Base-by-base conservation (phyloP, 2,888 invertebrate genomes). In the Mythimna ferrago region DNA sequence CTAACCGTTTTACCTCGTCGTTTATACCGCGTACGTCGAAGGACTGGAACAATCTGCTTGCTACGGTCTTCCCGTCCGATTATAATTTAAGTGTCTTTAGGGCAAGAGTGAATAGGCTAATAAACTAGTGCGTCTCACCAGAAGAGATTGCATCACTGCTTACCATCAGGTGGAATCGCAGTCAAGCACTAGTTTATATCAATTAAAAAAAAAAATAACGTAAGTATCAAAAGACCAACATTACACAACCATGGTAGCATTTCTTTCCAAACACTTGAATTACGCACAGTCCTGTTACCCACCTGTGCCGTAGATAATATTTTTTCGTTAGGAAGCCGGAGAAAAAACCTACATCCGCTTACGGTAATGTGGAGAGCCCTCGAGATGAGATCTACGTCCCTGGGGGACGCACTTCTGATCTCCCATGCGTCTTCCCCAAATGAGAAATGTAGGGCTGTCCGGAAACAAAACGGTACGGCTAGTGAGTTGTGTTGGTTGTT, bases 291-390 rank as follows among this genome's bases (percentile, higher is more conserved):
- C 35, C 82, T 71, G 84, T 74, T 69, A 68, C 21, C 38, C 72
- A 80, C 78, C 80, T 78, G 81, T 85, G 80, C 81, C 75, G 54
- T 51, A 79, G 80, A 87, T 87, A 86, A 78, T 71, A 69, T 74
- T 79, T 69, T 71, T 68, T 71, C 44, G 9, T 65, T 73, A 72
- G 80, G 84, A 83, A 79, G 78, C 66, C 72, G 72, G 74, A 79
- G 82, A 86, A 90, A 89, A 92, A 90, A 88, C 85, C 86, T 79
- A 86, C 90, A 92, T 93, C 92, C 93, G 90, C 88, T 89, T 82
- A 83, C 75, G 84, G 84, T 86, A 88, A 87, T 86, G 85, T 87
- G 82, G 81, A 85, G 85, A 83, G 85, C 89, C 86, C 91, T 92
- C 73, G 88, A 90, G 91, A 89, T 87, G 86, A 84, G 86, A 67